A percentile compares a stretch with the other conserved stretches of the same genome.
phyloP scores from a whole-genome alignment of 2,888 invertebrate genomes.

The Lepidocyrtoides sp. region DNA sequence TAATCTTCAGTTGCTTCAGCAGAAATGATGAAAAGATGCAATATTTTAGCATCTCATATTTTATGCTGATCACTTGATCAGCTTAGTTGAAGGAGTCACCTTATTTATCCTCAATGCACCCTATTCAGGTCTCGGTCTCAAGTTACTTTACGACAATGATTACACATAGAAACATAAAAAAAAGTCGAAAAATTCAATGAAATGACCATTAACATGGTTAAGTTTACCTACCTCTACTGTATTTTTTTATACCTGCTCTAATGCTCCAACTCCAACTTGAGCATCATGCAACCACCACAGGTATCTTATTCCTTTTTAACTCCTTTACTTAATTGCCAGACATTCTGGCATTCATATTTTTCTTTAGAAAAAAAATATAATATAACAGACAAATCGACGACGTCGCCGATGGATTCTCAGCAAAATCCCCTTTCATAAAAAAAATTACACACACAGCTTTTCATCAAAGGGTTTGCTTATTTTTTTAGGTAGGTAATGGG shows the following conservation, averaged over 20 bases:
- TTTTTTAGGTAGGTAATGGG: not conserved
- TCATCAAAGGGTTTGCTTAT: too few species aligned
- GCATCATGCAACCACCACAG: slow-evolving; percentile 71
- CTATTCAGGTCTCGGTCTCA: not conserved
- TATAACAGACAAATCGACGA: slow-evolving; percentile 78
- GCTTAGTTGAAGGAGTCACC: not conserved
- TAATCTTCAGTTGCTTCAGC: slow-evolving; percentile 15
- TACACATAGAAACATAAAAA: not conserved
- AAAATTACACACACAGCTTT: not conserved
- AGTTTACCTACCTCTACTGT: too few species aligned
- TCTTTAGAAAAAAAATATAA: too few species aligned
- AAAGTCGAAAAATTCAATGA: not conserved
- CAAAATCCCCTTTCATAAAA: slow-evolving; percentile 54
- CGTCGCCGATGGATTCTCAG: slow-evolving; percentile 1
- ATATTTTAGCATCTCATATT: slow-evolving; percentile 8
- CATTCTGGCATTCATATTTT: slow-evolving; percentile 77
- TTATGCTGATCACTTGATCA: slow-evolving; percentile 18
- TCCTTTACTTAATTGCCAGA: slow-evolving; percentile 72
- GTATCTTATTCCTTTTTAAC: slow-evolving; percentile 66
- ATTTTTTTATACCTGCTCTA: slow-evolving; percentile 13
- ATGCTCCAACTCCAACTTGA: slow-evolving; percentile 16
- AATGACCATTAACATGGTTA: not conserved
- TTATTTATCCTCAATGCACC: not conserved
- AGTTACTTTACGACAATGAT: too few species aligned
- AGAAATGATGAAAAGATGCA: not conserved